These are phyloP conservation scores for Artibeus lituratus DNA, from an alignment of 2,797 vertebrate genomes.

Conservation along the genomic window DNA sequence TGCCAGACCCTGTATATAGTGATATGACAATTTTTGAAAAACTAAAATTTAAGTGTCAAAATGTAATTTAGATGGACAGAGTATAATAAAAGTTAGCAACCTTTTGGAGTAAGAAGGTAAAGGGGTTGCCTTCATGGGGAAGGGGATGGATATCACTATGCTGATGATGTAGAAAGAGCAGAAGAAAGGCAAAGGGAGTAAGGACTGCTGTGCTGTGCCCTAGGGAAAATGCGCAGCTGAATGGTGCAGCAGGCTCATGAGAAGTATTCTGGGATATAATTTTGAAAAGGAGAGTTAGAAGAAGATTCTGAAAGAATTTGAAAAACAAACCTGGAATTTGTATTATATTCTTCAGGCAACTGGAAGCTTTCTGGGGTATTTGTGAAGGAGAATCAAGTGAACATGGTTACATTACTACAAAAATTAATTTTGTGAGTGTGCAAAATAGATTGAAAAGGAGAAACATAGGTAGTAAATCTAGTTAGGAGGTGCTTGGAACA, in stretches of 20 bases:
- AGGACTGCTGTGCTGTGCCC: background rate
- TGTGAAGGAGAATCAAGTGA: background rate
- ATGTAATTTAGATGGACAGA: background rate
- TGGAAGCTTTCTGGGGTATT: background rate
- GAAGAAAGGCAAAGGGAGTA: background rate
- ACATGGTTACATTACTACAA: background rate
- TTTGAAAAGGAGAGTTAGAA: background rate
- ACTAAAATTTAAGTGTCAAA: background rate
- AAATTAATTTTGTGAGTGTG: background rate
- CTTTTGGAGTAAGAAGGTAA: background rate
- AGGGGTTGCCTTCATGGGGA: background rate
- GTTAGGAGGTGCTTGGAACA: background rate
- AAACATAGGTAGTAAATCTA: background rate
- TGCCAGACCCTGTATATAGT: background rate
- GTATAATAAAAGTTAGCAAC: background rate
- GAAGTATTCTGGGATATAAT: background rate
- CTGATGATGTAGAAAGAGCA: background rate
- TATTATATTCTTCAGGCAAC: background rate
- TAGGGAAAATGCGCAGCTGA: background rate
- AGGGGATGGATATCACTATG: background rate
- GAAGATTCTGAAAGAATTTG: background rate
- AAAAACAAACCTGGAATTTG: background rate
- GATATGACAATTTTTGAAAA: background rate
- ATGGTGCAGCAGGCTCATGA: background rate
- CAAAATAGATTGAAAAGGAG: background rate